Percentiles rank a stretch among this genome's conserved stretches.
phyloP scores from a whole-genome alignment of 30 jellyfish, hydroid and myxozoan species.

The Pseudorhiza aurosa region DNA sequence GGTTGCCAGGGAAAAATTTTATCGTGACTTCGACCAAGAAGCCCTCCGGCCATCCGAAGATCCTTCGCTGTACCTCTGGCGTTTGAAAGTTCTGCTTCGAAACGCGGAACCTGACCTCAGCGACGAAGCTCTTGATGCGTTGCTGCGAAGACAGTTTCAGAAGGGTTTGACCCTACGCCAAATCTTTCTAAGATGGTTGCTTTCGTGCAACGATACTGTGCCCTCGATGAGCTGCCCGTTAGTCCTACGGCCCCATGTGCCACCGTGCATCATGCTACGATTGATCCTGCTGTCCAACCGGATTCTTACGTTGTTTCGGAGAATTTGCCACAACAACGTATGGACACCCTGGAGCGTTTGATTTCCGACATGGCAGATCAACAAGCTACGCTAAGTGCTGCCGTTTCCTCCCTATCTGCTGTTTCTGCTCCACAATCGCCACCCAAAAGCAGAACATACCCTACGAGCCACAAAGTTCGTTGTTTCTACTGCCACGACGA shows the following conservation, averaged over 20 bases:
- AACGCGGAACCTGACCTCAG: constrained; percentile 41
- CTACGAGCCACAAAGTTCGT: neutral
- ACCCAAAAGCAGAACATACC: neutral
- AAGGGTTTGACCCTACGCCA: constrained; percentile 31
- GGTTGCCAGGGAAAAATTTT: constrained; percentile 20
- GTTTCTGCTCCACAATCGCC: constrained; percentile 13
- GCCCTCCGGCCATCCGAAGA: constrained; percentile 46
- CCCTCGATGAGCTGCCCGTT: constrained; percentile 37
- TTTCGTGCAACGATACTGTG: constrained; percentile 31
- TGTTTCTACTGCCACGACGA: constrained; percentile 24
- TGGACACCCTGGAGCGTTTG: neutral
- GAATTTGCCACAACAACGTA: neutral
- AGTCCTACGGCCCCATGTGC: constrained; percentile 35
- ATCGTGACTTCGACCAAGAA: constrained; percentile 41
- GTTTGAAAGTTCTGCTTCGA: constrained; percentile 48
- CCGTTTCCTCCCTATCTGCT: constrained; percentile 14
- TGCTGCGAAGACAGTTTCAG: constrained; percentile 25
- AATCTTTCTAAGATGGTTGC: constrained; percentile 31
- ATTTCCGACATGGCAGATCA: constrained; percentile 28
- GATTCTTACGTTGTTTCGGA: neutral
- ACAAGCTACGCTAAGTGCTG: constrained; percentile 15
- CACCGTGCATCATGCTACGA: constrained; percentile 4
- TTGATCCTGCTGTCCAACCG: neutral
- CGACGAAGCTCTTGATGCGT: constrained; percentile 26
- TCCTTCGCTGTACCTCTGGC: constrained; percentile 44